phyloP scores from a whole-genome alignment of 2,888 invertebrate genomes.

The Strigamia transsilvanica region DNA sequence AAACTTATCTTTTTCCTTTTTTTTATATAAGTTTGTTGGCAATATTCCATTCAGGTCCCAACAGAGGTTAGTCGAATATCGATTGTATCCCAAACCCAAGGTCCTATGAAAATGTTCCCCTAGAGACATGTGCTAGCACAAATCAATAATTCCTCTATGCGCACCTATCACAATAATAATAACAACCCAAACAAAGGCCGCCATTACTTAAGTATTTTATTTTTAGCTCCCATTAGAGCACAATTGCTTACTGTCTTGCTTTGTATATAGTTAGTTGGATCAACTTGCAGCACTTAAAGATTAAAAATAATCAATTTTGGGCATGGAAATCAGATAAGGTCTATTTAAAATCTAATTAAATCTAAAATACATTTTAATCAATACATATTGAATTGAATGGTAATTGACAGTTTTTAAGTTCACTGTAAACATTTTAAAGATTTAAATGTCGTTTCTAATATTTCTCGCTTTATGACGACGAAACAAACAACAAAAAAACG shows the following conservation, averaged over 20 bases:
- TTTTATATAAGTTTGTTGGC: not conserved
- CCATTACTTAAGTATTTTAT: not conserved
- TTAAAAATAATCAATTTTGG: no score
- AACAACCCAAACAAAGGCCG: not conserved
- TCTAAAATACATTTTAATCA: no score
- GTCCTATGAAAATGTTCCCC: slow-evolving; percentile 36
- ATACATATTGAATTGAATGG: no score
- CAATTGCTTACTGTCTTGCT: not conserved
- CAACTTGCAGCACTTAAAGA: no score
- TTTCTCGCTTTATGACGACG: no score
- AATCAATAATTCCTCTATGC: not conserved
- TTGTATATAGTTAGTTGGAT: no score
- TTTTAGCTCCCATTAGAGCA: not conserved
- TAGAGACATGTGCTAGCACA: slow-evolving; percentile 27
- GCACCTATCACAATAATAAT: slow-evolving; percentile 22
- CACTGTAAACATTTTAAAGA: no score
- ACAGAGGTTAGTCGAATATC: slow-evolving; percentile 5
- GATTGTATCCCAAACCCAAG: slow-evolving; percentile 44
- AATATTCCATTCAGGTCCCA: slow-evolving; percentile 29
- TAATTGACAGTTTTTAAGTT: no score
- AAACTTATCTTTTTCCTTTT: not conserved
- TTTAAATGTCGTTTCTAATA: no score
- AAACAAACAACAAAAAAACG: no score
- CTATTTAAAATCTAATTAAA: no score
- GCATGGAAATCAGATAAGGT: no score